phyloP scores from a whole-genome alignment of 1,140 invertebrate genomes.

The Drosophila yakuba region DNA sequence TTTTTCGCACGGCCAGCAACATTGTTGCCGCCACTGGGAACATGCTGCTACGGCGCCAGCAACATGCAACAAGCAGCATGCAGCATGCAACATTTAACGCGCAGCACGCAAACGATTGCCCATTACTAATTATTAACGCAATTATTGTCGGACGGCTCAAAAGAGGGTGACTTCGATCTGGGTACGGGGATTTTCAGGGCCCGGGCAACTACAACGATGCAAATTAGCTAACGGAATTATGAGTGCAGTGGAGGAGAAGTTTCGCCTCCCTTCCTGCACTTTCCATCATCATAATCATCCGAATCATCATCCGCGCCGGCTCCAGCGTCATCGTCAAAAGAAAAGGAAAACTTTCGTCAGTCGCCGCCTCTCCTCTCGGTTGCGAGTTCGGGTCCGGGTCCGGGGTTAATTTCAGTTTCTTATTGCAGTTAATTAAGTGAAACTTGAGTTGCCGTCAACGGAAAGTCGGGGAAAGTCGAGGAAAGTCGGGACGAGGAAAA shows the following conservation, averaged over 20 bases:
- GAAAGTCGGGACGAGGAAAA: neutral
- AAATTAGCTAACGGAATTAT: conserved; percentile 77
- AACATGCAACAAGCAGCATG: conserved; percentile 9
- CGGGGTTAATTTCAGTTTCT: conserved; percentile 75
- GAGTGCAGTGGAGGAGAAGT: conserved; percentile 40
- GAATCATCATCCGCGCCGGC: neutral
- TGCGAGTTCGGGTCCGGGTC: conserved; percentile 9
- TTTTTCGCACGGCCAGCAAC: conserved; percentile 7
- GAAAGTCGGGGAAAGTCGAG: conserved; percentile 13
- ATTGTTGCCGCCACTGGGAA: conserved; percentile 13
- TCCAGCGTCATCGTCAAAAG: conserved; percentile 21
- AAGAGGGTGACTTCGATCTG: neutral
- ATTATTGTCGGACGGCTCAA: conserved; percentile 52
- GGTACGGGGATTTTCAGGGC: conserved; percentile 2
- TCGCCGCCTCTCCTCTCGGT: conserved; percentile 18
- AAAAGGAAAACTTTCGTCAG: conserved; percentile 46
- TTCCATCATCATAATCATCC: conserved; percentile 41
- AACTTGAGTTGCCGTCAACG: conserved; percentile 58
- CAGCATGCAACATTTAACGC: conserved; percentile 12
- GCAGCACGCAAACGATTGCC: conserved; percentile 39
- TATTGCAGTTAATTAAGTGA: conserved; percentile 81
- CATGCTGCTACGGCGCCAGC: conserved; percentile 3
- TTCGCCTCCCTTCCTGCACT: conserved; percentile 51
- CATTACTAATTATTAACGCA: conserved; percentile 70
- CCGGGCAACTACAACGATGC: conserved; percentile 57